Conservation (phyloP, 2,797 vertebrate genomes). For the Urosaurus nigricauda region DNA sequence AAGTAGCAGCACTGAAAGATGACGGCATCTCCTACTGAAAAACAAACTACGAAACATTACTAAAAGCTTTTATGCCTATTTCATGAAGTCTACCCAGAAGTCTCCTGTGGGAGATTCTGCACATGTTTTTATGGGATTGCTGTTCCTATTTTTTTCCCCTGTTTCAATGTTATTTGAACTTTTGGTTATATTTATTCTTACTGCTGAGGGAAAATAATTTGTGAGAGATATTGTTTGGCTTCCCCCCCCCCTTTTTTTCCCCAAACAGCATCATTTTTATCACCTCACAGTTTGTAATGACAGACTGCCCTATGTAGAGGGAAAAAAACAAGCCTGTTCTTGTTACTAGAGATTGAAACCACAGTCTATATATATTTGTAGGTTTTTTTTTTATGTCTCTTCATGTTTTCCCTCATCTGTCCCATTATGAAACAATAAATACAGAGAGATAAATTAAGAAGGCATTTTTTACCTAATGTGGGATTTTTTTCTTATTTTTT, state of each 20-base stretch:
- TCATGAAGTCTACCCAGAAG: background rate
- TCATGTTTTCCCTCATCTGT: background rate
- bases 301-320: background rate
- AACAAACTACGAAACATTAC: background rate
- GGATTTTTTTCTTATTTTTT: too few relatives aligned
- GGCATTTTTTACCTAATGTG: background rate
- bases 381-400: background rate
- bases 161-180: conserved; percentile 4
- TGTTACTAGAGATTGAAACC: background rate
- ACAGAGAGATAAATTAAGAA: background rate
- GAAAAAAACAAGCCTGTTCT: background rate
- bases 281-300: background rate
- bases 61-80: conserved; percentile 17
- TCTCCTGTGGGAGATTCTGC: background rate
- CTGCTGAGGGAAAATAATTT: conserved; percentile 6
- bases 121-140: background rate
- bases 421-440: background rate
- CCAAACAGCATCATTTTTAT: background rate
- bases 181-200: conserved; percentile 13
- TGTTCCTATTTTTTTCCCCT: background rate
- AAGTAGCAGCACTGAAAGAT: conserved; percentile 9
- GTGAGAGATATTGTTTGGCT: background rate
- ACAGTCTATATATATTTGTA: background rate
- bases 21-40: background rate
- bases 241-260: background rate